Percentiles rank a stretch among this genome's conserved stretches.
These are phyloP conservation scores for Agrilus mali DNA, from an alignment of 2,888 invertebrate genomes.

Conservation along the genomic window DNA sequence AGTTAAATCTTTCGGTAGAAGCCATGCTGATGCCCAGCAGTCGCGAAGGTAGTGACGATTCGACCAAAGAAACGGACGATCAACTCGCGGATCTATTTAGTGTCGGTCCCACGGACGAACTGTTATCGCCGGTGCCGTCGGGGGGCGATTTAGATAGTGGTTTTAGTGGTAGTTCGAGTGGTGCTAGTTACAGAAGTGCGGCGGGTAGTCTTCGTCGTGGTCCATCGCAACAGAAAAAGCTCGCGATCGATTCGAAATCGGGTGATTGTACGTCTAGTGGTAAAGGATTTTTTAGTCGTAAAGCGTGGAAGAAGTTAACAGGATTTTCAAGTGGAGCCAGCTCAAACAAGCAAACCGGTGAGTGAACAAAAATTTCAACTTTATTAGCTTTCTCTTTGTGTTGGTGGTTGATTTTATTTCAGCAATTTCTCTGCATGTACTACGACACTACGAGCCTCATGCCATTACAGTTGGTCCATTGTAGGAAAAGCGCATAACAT, in stretches of 20 bases:
- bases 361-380: conserved; percentile 26
- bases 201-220: conserved; percentile 50
- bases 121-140: conserved; percentile 54
- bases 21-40: conserved; percentile 77
- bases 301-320: conserved; percentile 67
- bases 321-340: conserved; percentile 60
- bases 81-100: conserved; percentile 53
- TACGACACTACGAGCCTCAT: no score
- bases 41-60: conserved; percentile 43
- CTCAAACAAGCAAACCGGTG: conserved; percentile 55
- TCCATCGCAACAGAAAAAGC: conserved; percentile 32
- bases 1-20: conserved; percentile 74
- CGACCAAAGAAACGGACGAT: conserved; percentile 47
- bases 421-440: no score
- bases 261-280: conserved; percentile 15
- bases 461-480: no score
- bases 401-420: no score
- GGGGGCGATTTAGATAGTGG: conserved; percentile 61
- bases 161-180: conserved; percentile 72
- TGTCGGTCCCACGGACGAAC: conserved; percentile 58
- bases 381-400: no score
- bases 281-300: conserved; percentile 59
- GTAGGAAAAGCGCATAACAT: no score
- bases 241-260: conserved; percentile 6
- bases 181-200: conserved; percentile 53